Evolutionary conservation across 2,113 vertebrate genomes (phyloP).

Genomic region (Phylloscopus whistleri): DNA sequence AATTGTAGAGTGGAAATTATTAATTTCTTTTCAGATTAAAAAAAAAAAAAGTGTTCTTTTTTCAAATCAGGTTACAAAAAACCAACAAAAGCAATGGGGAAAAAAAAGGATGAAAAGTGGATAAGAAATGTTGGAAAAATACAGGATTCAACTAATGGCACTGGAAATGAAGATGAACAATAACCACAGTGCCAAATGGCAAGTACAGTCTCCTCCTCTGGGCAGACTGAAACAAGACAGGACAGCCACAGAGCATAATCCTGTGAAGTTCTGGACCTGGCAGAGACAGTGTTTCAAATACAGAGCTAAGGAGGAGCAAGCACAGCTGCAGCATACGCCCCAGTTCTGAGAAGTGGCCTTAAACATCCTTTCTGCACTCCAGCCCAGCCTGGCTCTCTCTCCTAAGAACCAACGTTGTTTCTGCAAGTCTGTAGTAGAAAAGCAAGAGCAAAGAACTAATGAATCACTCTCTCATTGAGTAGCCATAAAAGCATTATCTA

Average conservation of each 20-base stretch:
- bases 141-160: background rate
- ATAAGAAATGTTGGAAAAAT: background rate
- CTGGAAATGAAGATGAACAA: background rate
- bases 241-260: constrained; percentile 22
- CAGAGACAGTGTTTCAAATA: background rate
- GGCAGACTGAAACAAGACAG: constrained; percentile 15
- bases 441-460: background rate
- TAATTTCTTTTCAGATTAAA: background rate
- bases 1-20: background rate
- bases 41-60: background rate
- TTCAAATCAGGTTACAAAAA: background rate
- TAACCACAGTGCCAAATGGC: background rate
- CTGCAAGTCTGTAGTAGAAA: background rate
- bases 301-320: background rate
- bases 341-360: background rate
- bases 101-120: background rate
- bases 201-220: background rate
- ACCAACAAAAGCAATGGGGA: rapidly evolving
- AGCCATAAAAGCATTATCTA: background rate
- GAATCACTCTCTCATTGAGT: background rate
- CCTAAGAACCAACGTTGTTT: background rate
- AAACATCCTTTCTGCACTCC: background rate
- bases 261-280: background rate
- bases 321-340: background rate
- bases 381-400: background rate